These are phyloP conservation scores for Zosterops borbonicus DNA, from an alignment of 2,113 vertebrate genomes.

Conservation along the genomic window DNA sequence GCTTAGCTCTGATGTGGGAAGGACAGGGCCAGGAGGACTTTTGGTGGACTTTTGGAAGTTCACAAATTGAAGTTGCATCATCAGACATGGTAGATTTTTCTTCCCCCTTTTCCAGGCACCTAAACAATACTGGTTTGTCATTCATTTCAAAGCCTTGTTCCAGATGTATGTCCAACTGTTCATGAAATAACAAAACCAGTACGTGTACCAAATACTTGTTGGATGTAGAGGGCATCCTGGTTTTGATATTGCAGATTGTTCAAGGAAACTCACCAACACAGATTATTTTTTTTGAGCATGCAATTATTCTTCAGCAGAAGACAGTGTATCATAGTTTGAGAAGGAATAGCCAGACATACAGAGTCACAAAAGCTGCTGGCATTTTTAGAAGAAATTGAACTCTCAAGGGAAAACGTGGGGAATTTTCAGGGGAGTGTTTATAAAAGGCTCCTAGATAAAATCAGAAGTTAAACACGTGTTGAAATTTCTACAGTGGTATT, in stretches of 20 bases:
- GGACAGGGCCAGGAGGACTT: background rate
- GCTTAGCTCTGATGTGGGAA: background rate
- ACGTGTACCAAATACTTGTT: background rate
- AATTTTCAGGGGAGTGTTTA: background rate
- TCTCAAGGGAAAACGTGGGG: background rate
- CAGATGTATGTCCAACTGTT: background rate
- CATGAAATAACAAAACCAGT: background rate
- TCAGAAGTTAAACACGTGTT: background rate
- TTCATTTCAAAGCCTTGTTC: background rate
- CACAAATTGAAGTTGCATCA: background rate
- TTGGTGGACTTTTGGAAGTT: background rate
- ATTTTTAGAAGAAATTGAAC: background rate
- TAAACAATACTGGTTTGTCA: background rate
- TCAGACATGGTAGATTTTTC: background rate
- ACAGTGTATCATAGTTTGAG: accelerated
- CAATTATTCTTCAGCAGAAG: background rate
- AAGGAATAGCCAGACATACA: background rate
- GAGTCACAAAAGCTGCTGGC: background rate
- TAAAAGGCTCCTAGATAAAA: background rate
- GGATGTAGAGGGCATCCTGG: background rate
- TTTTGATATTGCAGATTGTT: background rate
- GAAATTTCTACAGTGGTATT: background rate
- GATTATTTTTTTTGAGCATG: background rate
- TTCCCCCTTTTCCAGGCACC: background rate
- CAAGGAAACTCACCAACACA: background rate